A percentile compares a stretch with the other conserved stretches of the same genome.
These are phyloP conservation scores for Lycaena phlaeas DNA, from an alignment of 2,888 invertebrate genomes.

Conservation along the genomic window DNA sequence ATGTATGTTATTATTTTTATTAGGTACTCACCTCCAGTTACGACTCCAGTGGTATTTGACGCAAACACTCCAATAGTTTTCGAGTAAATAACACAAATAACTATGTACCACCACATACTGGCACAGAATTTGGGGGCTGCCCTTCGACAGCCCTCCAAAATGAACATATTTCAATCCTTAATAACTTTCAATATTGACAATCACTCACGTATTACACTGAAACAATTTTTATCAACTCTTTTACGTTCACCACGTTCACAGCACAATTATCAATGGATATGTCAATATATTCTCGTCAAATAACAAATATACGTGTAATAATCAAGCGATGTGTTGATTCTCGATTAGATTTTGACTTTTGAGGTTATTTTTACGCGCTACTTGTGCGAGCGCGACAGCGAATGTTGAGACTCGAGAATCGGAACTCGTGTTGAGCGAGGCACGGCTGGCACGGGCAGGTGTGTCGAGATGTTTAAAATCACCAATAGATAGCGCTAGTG, in stretches of 20 bases:
- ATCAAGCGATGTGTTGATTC: constrained; percentile 44
- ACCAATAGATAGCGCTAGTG: constrained; percentile 54
- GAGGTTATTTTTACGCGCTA: constrained; percentile 70
- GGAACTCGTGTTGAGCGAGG: constrained; percentile 18
- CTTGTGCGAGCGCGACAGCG: constrained; percentile 65
- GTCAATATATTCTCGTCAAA: constrained; percentile 43
- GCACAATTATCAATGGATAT: constrained; percentile 32
- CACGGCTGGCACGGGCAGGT: constrained; percentile 36
- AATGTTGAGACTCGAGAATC: too few relatives aligned
- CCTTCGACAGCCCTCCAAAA: constrained; percentile 69
- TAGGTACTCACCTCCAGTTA: constrained; percentile 51
- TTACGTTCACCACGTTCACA: constrained; percentile 36
- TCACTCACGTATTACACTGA: constrained; percentile 48
- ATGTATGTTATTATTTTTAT: too few relatives aligned
- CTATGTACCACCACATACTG: constrained; percentile 69
- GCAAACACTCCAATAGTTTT: constrained; percentile 54
- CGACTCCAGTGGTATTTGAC: constrained; percentile 41
- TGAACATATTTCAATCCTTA: constrained; percentile 50
- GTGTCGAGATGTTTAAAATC: constrained; percentile 31
- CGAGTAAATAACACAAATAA: constrained; percentile 58
- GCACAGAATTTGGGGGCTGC: constrained; percentile 68
- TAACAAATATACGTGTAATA: constrained; percentile 36
- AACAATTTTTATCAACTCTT: constrained; percentile 24
- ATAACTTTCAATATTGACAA: constrained; percentile 60
- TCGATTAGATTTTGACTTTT: constrained; percentile 61